A percentile compares a stretch with the other conserved stretches of the same genome.
Evolutionary conservation across 2,888 invertebrate genomes (phyloP).

Genomic region (Leptarthrus brevirostris): DNA sequence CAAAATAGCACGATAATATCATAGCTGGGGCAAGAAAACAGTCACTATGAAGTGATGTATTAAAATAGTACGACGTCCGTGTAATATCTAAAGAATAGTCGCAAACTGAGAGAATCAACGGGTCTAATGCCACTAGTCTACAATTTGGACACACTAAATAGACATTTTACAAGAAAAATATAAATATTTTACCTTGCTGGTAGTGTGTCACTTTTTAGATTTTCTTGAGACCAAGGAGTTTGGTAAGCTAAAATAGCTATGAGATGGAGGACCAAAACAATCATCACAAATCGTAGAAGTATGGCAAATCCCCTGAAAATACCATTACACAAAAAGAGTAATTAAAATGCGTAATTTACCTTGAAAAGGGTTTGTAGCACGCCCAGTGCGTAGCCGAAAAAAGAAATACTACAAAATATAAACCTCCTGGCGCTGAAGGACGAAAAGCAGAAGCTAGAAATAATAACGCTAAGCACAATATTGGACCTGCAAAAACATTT

Average conservation of each 20-base stretch:
- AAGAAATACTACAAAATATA: constrained; percentile 90
- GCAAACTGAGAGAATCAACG: constrained; percentile 68
- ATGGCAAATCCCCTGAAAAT: constrained; percentile 77
- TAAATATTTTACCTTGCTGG: constrained; percentile 76
- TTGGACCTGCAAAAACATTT: constrained; percentile 60
- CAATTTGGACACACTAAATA: constrained; percentile 15
- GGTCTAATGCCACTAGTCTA: constrained; percentile 83
- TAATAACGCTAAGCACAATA: constrained; percentile 63
- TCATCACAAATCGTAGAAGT: constrained; percentile 76
- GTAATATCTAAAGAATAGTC: constrained; percentile 70
- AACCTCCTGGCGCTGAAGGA: constrained; percentile 84
- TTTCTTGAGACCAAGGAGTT: constrained; percentile 81
- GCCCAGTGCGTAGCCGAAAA: constrained; percentile 89
- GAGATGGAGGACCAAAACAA: constrained; percentile 82
- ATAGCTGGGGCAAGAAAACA: constrained; percentile 84
- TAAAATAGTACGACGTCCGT: constrained; percentile 70
- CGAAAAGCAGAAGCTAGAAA: constrained; percentile 72
- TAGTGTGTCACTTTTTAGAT: constrained; percentile 75
- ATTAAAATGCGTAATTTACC: constrained; percentile 56
- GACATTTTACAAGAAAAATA: constrained; percentile 35
- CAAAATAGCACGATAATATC: constrained; percentile 83
- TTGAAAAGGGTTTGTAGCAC: constrained; percentile 79
- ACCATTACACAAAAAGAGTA: no score
- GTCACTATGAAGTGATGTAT: constrained; percentile 76
- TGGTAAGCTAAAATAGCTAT: constrained; percentile 83